Percentiles rank a stretch among this genome's conserved stretches.
phyloP scores from a whole-genome alignment of 2,888 invertebrate genomes.

The Meandrusa payeni region DNA sequence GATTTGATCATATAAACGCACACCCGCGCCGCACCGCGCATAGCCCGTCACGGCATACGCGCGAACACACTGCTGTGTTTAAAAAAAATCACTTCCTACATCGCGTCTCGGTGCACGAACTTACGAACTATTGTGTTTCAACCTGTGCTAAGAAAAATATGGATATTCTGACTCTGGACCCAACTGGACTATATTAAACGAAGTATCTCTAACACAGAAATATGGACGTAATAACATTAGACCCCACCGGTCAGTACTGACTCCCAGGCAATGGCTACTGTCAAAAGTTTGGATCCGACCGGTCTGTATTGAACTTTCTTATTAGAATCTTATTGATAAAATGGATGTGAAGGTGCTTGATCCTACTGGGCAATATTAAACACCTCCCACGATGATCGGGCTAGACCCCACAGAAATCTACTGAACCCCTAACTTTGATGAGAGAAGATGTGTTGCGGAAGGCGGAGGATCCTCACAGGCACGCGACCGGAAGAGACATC shows the following conservation, averaged over 20 bases:
- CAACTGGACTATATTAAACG: conserved; percentile 69
- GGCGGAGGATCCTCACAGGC: conserved; percentile 65
- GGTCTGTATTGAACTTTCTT: conserved; percentile 45
- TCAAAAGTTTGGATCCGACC: conserved; percentile 48
- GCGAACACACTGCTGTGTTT: conserved; percentile 52
- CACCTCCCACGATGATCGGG: conserved; percentile 51
- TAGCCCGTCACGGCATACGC: conserved; percentile 59
- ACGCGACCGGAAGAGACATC: conserved; percentile 70
- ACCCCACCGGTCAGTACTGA: conserved; percentile 67
- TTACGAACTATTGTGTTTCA: conserved; percentile 54
- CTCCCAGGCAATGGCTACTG: conserved; percentile 34
- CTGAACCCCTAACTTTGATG: conserved; percentile 41
- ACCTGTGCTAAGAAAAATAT: conserved; percentile 57
- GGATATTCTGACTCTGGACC: conserved; percentile 71
- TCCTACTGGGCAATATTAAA: conserved; percentile 67
- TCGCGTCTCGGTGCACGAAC: conserved; percentile 46
- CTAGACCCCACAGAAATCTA: conserved; percentile 74
- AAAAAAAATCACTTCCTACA: conserved; percentile 32
- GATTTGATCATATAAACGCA: conserved; percentile 65
- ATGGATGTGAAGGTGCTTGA: conserved; percentile 56
- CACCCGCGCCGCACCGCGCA: conserved; percentile 53
- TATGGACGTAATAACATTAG: conserved; percentile 62
- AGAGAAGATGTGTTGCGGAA: conserved; percentile 74
- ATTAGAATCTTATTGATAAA: conserved; percentile 41
- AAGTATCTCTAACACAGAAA: conserved; percentile 28